phyloP scores from a whole-genome alignment of 2,888 invertebrate species.

The Pollenia griseotomentosa region DNA sequence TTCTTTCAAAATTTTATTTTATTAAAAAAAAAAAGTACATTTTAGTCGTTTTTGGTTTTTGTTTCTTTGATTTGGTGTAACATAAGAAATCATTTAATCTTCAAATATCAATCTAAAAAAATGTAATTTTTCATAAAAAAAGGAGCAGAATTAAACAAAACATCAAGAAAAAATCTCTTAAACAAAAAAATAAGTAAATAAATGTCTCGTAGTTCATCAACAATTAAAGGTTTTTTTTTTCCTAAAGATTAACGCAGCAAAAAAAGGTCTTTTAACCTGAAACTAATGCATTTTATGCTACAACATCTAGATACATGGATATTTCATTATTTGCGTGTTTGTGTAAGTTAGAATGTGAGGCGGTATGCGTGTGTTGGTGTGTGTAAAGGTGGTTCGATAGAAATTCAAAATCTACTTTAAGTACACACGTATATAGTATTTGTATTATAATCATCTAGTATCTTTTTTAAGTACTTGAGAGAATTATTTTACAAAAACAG shows the following conservation, averaged over 20 bases:
- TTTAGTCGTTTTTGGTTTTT: constrained; percentile 29
- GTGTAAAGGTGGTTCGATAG: constrained; percentile 35
- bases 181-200: constrained; percentile 42
- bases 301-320: constrained; percentile 27
- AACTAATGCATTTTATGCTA: constrained; percentile 70
- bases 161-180: constrained; percentile 2
- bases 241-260: constrained; percentile 60
- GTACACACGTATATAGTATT: constrained; percentile 1
- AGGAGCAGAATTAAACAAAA: constrained; percentile 56
- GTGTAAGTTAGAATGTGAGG: not conserved
- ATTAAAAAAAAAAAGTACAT: constrained; percentile 3
- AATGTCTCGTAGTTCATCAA: constrained; percentile 73
- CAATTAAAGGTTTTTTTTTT: constrained; percentile 67
- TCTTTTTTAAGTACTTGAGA: constrained; percentile 49
- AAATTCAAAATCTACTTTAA: constrained; percentile 62
- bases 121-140: constrained; percentile 68
- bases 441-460: constrained; percentile 52
- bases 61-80: constrained; percentile 53
- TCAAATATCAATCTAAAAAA: constrained; percentile 72
- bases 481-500: not conserved
- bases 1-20: constrained; percentile 9
- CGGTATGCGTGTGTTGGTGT: not conserved
- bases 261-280: constrained; percentile 59
- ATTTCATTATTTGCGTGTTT: constrained; percentile 5
- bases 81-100: constrained; percentile 70